Evolutionary conservation across 2,797 vertebrate genomes (phyloP).

Genomic region (Pipistrellus kuhlii): DNA sequence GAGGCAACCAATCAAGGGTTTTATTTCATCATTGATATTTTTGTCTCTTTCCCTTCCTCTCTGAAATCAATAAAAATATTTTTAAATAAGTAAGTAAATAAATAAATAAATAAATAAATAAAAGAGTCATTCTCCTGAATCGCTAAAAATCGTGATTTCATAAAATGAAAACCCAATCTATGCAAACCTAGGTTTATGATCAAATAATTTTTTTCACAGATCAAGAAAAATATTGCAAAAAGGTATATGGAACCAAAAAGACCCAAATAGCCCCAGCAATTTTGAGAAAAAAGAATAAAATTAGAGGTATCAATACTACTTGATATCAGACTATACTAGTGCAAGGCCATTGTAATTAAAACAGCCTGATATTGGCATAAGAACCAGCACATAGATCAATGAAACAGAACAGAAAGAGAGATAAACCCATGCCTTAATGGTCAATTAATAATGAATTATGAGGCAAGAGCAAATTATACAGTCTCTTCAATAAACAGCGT

Average conservation of each 20-base stretch:
- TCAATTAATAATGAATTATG: neutral
- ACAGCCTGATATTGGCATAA: neutral
- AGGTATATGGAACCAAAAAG: neutral
- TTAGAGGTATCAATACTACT: neutral
- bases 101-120: neutral
- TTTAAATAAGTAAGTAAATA: too few relatives aligned
- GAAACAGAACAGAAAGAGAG: neutral
- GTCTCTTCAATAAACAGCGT: neutral
- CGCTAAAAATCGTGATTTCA: conserved; percentile 23
- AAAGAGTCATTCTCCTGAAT: conserved; percentile 15
- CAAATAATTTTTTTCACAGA: conserved; percentile 20
- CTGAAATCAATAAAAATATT: too few relatives aligned
- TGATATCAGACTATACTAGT: neutral
- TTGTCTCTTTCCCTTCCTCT: too few relatives aligned
- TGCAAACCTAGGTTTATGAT: neutral
- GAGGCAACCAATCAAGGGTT: too few relatives aligned
- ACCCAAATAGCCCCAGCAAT: neutral
- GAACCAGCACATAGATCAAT: neutral
- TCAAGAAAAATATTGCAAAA: neutral
- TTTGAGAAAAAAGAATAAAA: neutral
- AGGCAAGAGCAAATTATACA: neutral
- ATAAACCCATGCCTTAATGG: neutral
- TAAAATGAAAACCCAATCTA: conserved; percentile 41
- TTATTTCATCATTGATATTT: too few relatives aligned
- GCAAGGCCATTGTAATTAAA: neutral